A percentile compares a stretch with the other conserved stretches of the same genome.
Conservation (phyloP, 2,113 vertebrate species). For the Thalassarche chlororhynchos region DNA sequence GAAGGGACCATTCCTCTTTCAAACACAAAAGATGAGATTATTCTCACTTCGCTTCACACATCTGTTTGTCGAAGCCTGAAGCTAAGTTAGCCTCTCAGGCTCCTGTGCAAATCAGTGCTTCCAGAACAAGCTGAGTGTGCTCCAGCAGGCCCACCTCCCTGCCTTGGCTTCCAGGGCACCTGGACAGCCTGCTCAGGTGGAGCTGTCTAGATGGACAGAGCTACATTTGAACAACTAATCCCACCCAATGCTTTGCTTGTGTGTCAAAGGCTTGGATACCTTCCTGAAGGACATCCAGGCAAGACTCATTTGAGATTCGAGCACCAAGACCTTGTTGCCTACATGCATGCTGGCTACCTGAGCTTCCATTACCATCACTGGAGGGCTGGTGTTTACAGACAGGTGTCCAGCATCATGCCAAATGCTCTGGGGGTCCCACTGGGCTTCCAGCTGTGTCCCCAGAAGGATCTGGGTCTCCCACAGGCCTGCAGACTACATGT, state of each 20-base stretch:
- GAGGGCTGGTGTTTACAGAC: background rate
- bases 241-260: background rate
- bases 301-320: background rate
- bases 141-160: background rate
- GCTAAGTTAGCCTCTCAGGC: background rate
- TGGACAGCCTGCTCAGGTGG: background rate
- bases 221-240: background rate
- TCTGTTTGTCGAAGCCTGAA: background rate
- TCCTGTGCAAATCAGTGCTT: rapidly evolving
- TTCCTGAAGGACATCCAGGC: background rate
- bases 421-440: background rate
- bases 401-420: background rate
- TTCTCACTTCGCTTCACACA: background rate
- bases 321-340: background rate
- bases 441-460: background rate
- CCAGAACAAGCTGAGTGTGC: background rate
- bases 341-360: background rate
- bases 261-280: background rate
- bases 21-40: background rate
- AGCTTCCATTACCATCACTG: background rate
- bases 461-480: background rate
- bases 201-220: background rate
- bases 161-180: background rate
- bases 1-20: background rate
- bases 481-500: background rate